These are phyloP conservation scores for Nebria salina DNA, from an alignment of 2,888 invertebrate genomes.

Conservation along the genomic window DNA sequence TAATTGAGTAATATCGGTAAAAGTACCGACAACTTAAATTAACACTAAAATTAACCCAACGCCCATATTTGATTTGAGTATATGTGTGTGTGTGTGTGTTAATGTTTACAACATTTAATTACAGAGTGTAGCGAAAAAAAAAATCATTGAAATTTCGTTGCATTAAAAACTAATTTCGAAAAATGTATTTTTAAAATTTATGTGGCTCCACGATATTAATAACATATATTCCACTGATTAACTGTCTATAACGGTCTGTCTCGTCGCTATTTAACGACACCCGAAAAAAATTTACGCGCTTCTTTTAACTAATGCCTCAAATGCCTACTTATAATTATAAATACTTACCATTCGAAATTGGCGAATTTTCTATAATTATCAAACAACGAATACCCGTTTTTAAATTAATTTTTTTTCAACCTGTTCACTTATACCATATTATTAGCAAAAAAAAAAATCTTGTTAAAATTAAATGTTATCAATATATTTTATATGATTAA, in stretches of 20 bases:
- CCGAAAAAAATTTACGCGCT: neutral
- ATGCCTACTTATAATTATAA: neutral
- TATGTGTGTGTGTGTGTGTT: neutral
- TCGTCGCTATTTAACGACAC: neutral
- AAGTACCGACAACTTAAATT: neutral
- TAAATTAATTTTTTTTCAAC: neutral
- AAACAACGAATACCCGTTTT: neutral
- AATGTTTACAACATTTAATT: neutral
- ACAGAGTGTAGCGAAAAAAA: neutral
- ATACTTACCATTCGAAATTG: neutral
- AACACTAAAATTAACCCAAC: neutral
- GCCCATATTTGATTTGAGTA: neutral
- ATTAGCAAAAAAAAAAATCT: too few relatives aligned
- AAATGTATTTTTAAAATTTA: conserved; percentile 43
- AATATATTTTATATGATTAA: too few relatives aligned
- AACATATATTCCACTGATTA: conserved; percentile 19
- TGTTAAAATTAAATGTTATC: too few relatives aligned
- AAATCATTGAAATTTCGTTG: neutral
- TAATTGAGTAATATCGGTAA: neutral
- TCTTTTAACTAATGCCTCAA: neutral
- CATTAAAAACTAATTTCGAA: conserved; percentile 34
- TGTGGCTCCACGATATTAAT: conserved; percentile 40
- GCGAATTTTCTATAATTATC: neutral
- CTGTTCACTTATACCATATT: too few relatives aligned
- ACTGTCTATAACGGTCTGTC: conserved; percentile 4